These are phyloP conservation scores for Calonectris borealis DNA, from an alignment of 2,113 vertebrate species.

Conservation along the genomic window DNA sequence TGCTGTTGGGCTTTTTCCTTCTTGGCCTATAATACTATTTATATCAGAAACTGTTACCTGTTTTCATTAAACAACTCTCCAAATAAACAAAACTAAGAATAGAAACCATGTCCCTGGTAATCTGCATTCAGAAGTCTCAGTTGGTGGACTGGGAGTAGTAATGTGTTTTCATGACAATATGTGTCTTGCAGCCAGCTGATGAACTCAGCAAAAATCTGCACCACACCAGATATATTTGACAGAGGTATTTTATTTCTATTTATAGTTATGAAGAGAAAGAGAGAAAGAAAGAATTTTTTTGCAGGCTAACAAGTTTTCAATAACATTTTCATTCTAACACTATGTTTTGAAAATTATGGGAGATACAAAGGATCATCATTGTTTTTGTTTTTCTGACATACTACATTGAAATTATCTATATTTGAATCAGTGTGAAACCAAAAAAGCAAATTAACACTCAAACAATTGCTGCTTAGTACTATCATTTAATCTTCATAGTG, in stretches of 20 bases:
- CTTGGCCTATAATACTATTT: not conserved
- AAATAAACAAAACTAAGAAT: not conserved
- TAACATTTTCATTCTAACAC: not conserved
- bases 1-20: not conserved
- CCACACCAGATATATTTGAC: not conserved
- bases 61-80: not conserved
- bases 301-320: not conserved
- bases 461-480: not conserved
- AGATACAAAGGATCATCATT: not conserved
- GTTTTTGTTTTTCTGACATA: not conserved
- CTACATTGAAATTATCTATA: not conserved
- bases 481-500: not conserved
- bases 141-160: not conserved
- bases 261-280: not conserved
- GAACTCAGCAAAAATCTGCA: not conserved
- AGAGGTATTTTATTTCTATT: not conserved
- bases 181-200: not conserved
- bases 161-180: not conserved
- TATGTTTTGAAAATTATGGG: not conserved
- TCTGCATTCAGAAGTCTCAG: not conserved
- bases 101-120: not conserved
- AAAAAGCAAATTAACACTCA: not conserved
- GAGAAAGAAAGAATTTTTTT: not conserved
- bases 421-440: not conserved
- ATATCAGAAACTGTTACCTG: not conserved